These are phyloP conservation scores for Periophthalmodon schlosseri DNA, from an alignment of 2,113 vertebrate genomes.

Conservation along the genomic window DNA sequence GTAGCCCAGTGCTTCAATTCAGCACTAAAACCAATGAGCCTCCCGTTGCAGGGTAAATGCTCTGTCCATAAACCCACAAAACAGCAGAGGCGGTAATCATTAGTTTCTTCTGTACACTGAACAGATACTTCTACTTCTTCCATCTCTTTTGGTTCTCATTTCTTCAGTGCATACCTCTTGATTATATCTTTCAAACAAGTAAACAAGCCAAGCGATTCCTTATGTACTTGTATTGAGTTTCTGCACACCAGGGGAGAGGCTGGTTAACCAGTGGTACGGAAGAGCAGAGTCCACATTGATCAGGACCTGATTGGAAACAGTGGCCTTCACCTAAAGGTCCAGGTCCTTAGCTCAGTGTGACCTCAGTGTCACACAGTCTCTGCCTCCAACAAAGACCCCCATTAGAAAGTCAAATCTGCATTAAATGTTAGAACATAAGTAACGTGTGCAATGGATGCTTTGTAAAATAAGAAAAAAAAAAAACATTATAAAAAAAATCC, in stretches of 20 bases:
- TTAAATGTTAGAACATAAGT: background rate
- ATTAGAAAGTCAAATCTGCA: slow-evolving; percentile 7
- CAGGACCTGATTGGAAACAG: slow-evolving; percentile 11
- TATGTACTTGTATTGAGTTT: slow-evolving; percentile 15
- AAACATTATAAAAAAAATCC: background rate
- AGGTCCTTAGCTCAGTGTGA: slow-evolving; percentile 16
- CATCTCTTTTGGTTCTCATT: background rate
- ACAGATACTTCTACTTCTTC: background rate
- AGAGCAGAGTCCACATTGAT: slow-evolving; percentile 17
- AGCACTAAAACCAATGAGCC: background rate
- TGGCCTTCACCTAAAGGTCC: slow-evolving; percentile 13
- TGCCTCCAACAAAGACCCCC: slow-evolving; percentile 1
- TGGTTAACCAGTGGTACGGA: slow-evolving; percentile 12
- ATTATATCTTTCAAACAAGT: background rate
- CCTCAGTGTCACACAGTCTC: slow-evolving; percentile 8
- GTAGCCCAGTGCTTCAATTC: background rate
- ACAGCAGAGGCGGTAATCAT: background rate
- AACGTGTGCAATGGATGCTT: background rate
- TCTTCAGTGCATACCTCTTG: background rate
- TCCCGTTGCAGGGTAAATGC: background rate
- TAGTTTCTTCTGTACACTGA: background rate
- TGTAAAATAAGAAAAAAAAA: too few relatives aligned
- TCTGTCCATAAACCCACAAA: background rate
- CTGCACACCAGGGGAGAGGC: slow-evolving; percentile 4
- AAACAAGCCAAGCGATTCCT: background rate